Percentiles rank a stretch among this genome's conserved stretches.
phyloP scores from a whole-genome alignment of 2,888 invertebrate genomes.

The Scaptomyza caliginosa region DNA sequence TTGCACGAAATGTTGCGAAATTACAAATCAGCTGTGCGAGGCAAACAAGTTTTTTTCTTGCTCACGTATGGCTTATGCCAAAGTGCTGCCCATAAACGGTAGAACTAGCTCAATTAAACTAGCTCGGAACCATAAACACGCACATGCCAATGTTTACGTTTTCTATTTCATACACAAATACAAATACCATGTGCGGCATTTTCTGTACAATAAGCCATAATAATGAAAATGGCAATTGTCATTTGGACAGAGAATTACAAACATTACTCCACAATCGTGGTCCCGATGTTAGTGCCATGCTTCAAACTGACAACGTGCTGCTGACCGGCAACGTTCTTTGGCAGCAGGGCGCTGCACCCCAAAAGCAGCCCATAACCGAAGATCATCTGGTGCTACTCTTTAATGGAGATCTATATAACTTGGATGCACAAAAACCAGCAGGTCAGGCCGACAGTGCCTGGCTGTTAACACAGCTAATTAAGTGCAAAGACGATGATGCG shows the following conservation, averaged over 20 bases:
- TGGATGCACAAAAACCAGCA: constrained; percentile 78
- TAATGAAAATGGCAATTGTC: constrained; percentile 5
- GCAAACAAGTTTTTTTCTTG: neutral
- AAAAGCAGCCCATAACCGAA: constrained; percentile 88
- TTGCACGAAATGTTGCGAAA: constrained; percentile 41
- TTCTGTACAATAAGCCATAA: constrained; percentile 47
- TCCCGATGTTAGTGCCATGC: constrained; percentile 38
- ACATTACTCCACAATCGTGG: constrained; percentile 55
- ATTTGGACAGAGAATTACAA: constrained; percentile 20
- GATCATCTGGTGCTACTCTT: constrained; percentile 89
- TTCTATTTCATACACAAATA: neutral
- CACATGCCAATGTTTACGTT: constrained; percentile 24
- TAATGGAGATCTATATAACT: constrained; percentile 94
- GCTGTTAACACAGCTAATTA: constrained; percentile 61
- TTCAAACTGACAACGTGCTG: constrained; percentile 40
- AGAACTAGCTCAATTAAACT: neutral
- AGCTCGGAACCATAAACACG: neutral
- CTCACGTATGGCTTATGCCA: neutral
- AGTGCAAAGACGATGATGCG: constrained; percentile 61
- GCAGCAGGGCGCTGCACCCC: constrained; percentile 90
- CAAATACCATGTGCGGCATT: constrained; percentile 61
- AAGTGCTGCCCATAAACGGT: constrained; percentile 13
- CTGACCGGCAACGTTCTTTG: constrained; percentile 89
- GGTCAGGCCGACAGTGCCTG: constrained; percentile 58
- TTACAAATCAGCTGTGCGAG: constrained; percentile 35